Percentiles rank a stretch among this genome's conserved stretches.
Conservation (phyloP, 2,113 vertebrate species). For the Conger conger region DNA sequence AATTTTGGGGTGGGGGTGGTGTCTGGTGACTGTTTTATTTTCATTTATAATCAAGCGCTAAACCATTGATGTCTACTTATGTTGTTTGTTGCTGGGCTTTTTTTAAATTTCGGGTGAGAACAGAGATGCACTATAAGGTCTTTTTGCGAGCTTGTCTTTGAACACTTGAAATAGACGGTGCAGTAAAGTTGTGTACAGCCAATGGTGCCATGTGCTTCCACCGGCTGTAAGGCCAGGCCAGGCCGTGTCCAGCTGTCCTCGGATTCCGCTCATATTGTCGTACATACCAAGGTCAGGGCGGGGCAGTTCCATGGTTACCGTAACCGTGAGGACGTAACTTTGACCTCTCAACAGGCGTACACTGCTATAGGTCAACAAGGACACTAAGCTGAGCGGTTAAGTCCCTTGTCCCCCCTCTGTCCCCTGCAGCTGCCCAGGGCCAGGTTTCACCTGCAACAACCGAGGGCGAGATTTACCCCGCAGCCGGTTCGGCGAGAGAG, state of each 20-base stretch:
- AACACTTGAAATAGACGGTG: background rate
- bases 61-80: background rate
- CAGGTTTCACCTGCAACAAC: conserved; percentile 6
- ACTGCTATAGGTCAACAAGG: background rate
- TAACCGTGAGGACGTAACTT: background rate
- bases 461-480: conserved; percentile 18
- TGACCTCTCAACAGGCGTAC: conserved; percentile 23
- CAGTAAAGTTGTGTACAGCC: background rate
- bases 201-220: background rate
- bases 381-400: conserved; percentile 14
- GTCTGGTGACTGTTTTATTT: background rate
- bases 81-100: background rate
- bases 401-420: conserved; percentile 38
- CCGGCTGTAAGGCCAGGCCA: background rate
- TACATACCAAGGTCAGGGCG: background rate
- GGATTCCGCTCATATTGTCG: background rate
- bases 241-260: background rate
- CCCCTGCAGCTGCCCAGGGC: conserved; percentile 28
- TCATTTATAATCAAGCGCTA: background rate
- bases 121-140: no score
- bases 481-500: conserved; percentile 38
- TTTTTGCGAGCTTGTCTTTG: no score
- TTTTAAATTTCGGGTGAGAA: no score
- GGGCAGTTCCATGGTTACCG: background rate
- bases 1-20: background rate